A percentile compares a stretch with the other conserved stretches of the same genome.
Conservation (phyloP, 2,797 vertebrate genomes). For the Halcyon leucocephala region DNA sequence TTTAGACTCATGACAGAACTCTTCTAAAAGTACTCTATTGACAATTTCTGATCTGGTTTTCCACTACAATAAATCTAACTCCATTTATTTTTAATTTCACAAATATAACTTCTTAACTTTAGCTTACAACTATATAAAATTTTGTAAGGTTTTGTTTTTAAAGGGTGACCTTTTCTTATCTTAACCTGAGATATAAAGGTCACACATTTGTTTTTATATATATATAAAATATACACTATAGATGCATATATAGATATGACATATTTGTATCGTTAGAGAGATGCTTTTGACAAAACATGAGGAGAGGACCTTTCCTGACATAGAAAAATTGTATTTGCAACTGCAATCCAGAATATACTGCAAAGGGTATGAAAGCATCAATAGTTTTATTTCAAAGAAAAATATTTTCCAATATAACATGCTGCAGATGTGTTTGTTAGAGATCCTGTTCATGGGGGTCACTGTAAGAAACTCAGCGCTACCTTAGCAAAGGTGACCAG, state of each 20-base stretch:
- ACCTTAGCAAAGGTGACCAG: slow-evolving; percentile 40
- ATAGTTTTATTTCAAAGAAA: not conserved
- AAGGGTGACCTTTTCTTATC: not conserved
- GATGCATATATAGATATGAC: not conserved
- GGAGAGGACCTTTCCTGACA: not conserved
- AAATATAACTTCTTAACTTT: not conserved
- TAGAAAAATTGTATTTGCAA: not conserved
- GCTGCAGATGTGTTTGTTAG: not conserved
- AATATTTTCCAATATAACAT: not conserved
- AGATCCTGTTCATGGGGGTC: not conserved
- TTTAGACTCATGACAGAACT: not conserved
- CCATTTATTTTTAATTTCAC: slow-evolving; percentile 36
- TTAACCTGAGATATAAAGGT: not conserved
- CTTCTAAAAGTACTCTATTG: not conserved
- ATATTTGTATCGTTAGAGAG: not conserved
- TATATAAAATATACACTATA: not conserved
- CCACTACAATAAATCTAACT: slow-evolving; percentile 22
- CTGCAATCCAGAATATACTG: not conserved
- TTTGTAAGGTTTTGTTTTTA: not conserved
- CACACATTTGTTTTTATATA: not conserved
- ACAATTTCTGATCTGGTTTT: slow-evolving; percentile 36
- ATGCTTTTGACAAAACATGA: not conserved
- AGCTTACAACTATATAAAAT: not conserved
- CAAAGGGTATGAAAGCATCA: not conserved
- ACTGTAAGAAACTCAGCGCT: slow-evolving; percentile 6